Conservation (phyloP, 1,140 invertebrate species). For the Procambarus virginalis region DNA sequence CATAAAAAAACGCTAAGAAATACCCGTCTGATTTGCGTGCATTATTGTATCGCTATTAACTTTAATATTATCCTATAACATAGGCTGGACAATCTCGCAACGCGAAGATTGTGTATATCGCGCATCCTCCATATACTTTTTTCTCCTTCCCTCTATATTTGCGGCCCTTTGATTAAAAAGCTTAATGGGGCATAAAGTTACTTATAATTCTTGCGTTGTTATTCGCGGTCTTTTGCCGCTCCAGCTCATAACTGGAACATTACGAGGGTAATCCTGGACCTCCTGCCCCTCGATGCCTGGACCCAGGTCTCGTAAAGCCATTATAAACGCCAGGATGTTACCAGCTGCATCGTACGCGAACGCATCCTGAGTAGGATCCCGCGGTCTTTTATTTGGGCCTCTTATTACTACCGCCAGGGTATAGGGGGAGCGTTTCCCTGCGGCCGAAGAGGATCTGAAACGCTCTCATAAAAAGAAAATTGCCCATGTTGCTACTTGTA, state of each 20-base stretch:
- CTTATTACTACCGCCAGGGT: background rate
- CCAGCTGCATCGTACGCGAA: background rate
- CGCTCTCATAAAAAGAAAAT: background rate
- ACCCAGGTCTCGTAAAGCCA: background rate
- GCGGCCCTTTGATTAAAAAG: background rate
- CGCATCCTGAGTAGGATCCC: background rate
- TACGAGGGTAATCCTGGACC: background rate
- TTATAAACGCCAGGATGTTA: background rate
- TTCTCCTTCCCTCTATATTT: background rate
- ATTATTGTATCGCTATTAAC: no score
- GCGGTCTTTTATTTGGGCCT: background rate
- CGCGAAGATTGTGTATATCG: no score
- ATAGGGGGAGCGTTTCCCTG: background rate
- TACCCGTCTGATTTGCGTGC: no score
- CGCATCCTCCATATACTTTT: background rate
- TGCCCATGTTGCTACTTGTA: slow-evolving; percentile 2
- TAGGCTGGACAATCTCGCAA: no score
- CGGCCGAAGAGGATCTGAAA: background rate
- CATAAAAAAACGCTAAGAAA: no score
- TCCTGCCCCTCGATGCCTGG: no score
- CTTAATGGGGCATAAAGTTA: background rate
- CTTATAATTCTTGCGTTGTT: background rate
- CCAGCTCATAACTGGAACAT: background rate
- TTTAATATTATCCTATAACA: no score
- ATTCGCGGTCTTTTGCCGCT: background rate